phyloP scores from a whole-genome alignment of 2,888 invertebrate species.

The Melanophora roralis region DNA sequence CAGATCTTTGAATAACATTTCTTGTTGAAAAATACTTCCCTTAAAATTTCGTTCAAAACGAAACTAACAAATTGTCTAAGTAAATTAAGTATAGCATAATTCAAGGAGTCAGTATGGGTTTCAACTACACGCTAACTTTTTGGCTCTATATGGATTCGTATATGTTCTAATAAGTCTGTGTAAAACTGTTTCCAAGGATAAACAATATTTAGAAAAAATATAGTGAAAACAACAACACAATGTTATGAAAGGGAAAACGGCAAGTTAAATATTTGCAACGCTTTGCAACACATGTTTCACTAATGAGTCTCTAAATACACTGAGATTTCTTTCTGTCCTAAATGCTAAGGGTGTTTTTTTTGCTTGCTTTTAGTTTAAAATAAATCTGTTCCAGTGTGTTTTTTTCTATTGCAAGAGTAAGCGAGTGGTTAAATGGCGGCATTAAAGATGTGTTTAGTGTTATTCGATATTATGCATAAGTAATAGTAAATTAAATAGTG shows the following conservation, averaged over 20 bases:
- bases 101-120: constrained; percentile 24
- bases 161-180: neutral
- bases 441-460: constrained; percentile 66
- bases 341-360: constrained; percentile 16
- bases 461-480: constrained; percentile 73
- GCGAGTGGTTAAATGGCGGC: neutral
- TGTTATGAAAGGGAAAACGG: neutral
- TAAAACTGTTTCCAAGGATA: constrained; percentile 5
- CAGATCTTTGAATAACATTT: neutral
- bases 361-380: neutral
- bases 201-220: constrained; percentile 34
- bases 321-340: constrained; percentile 32
- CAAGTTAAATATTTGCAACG: constrained; percentile 55
- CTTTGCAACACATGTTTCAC: constrained; percentile 60
- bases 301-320: constrained; percentile 62
- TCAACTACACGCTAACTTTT: constrained; percentile 52
- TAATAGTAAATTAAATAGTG: constrained; percentile 75
- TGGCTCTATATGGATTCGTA: constrained; percentile 28
- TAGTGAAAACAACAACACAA: neutral
- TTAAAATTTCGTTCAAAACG: neutral
- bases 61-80: constrained; percentile 55
- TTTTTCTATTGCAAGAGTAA: neutral
- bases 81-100: constrained; percentile 26
- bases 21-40: neutral
- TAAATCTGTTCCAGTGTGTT: neutral